phyloP scores from a whole-genome alignment of 2,888 invertebrate species.

The Antitype chi region DNA sequence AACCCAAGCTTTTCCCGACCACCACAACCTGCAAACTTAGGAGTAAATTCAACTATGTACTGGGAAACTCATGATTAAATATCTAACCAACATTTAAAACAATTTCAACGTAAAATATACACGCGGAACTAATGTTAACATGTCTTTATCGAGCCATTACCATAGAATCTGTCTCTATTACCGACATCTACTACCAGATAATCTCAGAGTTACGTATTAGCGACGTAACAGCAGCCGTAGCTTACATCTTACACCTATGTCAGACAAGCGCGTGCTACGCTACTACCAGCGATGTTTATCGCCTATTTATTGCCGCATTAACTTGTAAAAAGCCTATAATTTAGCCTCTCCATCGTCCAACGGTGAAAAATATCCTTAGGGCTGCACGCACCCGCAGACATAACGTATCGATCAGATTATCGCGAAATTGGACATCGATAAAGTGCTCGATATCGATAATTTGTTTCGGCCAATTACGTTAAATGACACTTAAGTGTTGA shows the following conservation, averaged over 20 bases:
- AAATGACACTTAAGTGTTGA: constrained; percentile 63
- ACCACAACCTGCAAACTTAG: not conserved
- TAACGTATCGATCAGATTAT: constrained; percentile 71
- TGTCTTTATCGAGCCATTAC: constrained; percentile 48
- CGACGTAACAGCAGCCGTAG: constrained; percentile 42
- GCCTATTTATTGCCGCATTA: constrained; percentile 86
- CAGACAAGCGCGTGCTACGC: constrained; percentile 79
- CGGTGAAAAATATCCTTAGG: constrained; percentile 84
- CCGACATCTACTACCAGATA: constrained; percentile 39
- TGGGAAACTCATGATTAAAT: constrained; percentile 18
- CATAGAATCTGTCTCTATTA: constrained; percentile 41
- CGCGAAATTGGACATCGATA: constrained; percentile 61
- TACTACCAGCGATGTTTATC: constrained; percentile 81
- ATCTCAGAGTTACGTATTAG: constrained; percentile 44
- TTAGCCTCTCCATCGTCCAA: constrained; percentile 74
- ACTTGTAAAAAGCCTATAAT: constrained; percentile 87
- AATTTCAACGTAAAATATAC: constrained; percentile 19
- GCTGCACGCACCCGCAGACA: constrained; percentile 70
- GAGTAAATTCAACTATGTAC: not conserved
- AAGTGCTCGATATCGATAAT: constrained; percentile 58
- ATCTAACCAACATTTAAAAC: constrained; percentile 7
- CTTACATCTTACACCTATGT: constrained; percentile 67
- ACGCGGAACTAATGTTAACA: constrained; percentile 42
- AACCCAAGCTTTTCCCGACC: no score
- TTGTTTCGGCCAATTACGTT: constrained; percentile 54